Evolutionary conservation across 2,797 vertebrate species (phyloP), one percentile per base, ranked within the genome.

Genomic region (Tragelaphus oryx): DNA sequence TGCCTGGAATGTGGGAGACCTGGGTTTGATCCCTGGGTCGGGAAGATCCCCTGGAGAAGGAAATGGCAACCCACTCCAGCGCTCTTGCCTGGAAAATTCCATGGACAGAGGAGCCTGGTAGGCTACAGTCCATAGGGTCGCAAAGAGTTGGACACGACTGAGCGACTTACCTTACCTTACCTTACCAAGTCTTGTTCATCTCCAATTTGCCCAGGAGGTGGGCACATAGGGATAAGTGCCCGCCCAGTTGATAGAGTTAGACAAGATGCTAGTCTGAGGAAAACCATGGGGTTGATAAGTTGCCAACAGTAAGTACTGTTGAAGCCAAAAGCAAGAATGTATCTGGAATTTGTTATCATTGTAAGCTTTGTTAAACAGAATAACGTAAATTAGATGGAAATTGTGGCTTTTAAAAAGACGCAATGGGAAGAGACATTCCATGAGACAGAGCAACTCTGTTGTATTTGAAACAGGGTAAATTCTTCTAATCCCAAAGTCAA

Each of bases 401-500:
- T 13, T n/a, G 48, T 30, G 55, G 76, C 46, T 55, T 93, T 88
- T 75, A 91, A 79, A 94, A 94, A 93, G 57, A 92, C 22, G 28
- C 79, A 93, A 78, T 5, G 41, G 41, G 17, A 94, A 93, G 62
- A 89, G 12, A 81, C 54, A 86, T 20, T 82, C 3, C 24, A 50
- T 33, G 74, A 79, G 17, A 59, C 5, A 7, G 54, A 90, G 22
- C 10, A 95, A 78, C 20, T 92, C 44, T 94, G n/a, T 7, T 92
- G 14, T 62, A 86, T 12, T 83, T 44, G 62, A 92, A 94, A 88
- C 22, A 74, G n/a, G n/a, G 41, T 52, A 89, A 93, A 37, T 28
- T 87, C 78, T 95, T 93, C 30, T 87, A 95, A 84, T 11, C 17
- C 17, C 41, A 59, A 79, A 93, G 71, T 87, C 37, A 95, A 95